These are phyloP conservation scores for Eriosoma lanigerum DNA, from an alignment of 1,140 invertebrate species.

Conservation along the genomic window DNA sequence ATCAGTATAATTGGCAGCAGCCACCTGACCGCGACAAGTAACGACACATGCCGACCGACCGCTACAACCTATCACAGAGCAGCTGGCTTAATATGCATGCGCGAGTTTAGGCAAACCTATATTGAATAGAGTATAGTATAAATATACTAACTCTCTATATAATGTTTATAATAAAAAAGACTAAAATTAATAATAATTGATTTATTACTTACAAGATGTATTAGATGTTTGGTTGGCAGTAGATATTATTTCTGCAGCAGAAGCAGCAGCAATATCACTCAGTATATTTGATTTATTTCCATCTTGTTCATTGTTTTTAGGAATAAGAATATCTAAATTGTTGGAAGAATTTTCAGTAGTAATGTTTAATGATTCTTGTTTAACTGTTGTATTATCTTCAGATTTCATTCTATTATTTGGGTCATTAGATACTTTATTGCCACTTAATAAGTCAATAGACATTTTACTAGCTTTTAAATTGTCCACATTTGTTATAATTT, in stretches of 20 bases:
- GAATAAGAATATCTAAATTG: neutral
- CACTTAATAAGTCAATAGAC: neutral
- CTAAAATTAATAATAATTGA: no score
- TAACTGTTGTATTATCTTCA: neutral
- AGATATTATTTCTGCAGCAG: slow-evolving; percentile 36
- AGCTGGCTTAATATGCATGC: no score
- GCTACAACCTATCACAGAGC: no score
- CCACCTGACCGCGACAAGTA: no score
- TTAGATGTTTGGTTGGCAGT: neutral
- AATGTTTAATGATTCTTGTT: neutral
- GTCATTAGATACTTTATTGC: slow-evolving; percentile 5
- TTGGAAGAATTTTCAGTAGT: neutral
- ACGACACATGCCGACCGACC: no score
- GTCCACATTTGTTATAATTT: neutral
- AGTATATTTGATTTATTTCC: neutral
- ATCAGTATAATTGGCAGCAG: no score
- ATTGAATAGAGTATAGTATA: no score
- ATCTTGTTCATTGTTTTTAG: neutral
- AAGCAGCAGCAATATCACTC: slow-evolving; percentile 8
- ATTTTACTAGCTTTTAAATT: neutral
- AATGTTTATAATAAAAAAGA: no score
- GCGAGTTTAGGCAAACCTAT: no score
- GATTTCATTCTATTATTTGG: neutral
- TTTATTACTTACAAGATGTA: slow-evolving; percentile 34
- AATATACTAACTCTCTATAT: no score